Conservation (phyloP, 2,113 vertebrate genomes). For the Lampris incognitus region DNA sequence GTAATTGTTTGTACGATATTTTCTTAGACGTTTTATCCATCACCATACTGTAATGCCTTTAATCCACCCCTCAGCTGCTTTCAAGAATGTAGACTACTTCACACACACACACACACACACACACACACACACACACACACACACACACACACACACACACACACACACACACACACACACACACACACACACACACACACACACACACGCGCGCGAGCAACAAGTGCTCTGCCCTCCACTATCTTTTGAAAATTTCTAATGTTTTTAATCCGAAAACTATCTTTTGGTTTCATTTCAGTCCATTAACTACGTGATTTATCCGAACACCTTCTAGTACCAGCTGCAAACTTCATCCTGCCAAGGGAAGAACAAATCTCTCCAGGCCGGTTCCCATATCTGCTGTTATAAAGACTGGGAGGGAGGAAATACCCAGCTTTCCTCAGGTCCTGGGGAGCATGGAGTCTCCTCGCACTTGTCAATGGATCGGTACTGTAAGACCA, state of each 20-base stretch:
- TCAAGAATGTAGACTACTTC: too few relatives aligned
- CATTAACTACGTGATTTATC: background rate
- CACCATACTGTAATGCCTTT: too few relatives aligned
- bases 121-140: background rate
- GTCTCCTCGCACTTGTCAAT: too few relatives aligned
- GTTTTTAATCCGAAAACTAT: constrained; percentile 4
- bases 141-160: background rate
- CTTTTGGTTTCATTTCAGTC: background rate
- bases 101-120: too few relatives aligned
- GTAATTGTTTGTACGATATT: too few relatives aligned
- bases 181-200: background rate
- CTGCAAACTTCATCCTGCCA: background rate
- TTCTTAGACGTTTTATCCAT: too few relatives aligned
- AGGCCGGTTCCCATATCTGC: background rate
- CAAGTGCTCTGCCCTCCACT: constrained; percentile 11
- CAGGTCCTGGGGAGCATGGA: too few relatives aligned
- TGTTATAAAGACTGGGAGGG: too few relatives aligned
- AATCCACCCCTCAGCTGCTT: too few relatives aligned
- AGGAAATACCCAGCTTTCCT: too few relatives aligned
- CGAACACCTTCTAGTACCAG: background rate
- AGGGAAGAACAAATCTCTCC: background rate
- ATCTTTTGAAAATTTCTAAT: constrained; percentile 19
- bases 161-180: background rate
- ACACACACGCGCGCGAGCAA: background rate
- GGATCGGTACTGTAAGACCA: too few relatives aligned